Evolutionary conservation across 1,140 invertebrate species (phyloP), one percentile per base, ranked within the genome.

Genomic region (Sminthurides bifidus): DNA sequence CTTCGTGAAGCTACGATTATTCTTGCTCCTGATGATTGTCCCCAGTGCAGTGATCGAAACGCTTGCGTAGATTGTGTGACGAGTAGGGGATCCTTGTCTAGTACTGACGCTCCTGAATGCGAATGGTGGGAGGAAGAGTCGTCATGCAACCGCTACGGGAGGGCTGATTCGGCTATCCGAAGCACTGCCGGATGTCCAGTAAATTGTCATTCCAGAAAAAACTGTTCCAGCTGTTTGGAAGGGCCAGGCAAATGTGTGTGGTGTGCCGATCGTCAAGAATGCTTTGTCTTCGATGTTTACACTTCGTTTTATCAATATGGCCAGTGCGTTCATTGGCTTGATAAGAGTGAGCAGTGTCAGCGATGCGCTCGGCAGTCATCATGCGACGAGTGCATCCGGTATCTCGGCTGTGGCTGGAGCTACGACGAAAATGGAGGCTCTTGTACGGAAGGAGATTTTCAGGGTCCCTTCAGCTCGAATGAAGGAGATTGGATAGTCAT

Each of bases 301-400:
- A 92, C 90, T 1, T 90, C 88, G 54, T 85, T 91, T 64, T 92
- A 90, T 73, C 85, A 91, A 64, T 93, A 90, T 72, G 91, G 91
- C 0, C 75, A 87, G 55, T 96, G 92, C 67, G 77, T 85, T 4
- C 85, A 91, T 67, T 95, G 92, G 91, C 77, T 92, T 35, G 91
- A 95, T 72, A 83, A 85, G 66, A 77, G 79, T 3, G 73, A 72
- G 51, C 53, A 59, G 21, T 64, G 63, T 38, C 51, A 61, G 14
- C 5, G 56, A 29, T 64, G 63, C 37, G 56, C 43, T 4, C 59
- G 51, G 15, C 56, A 56, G 19, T 24, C 50, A 12, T 56, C 33
- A 3, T 64, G 63, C 35, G 54, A 59, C 17, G 52, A 50, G n/a
- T 61, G 60, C 27, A 52, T 59, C 48, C 8, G 27, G 23, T 19